Evolutionary conservation across 2,797 vertebrate genomes (phyloP).

Genomic region (Oreochromis grahami): DNA sequence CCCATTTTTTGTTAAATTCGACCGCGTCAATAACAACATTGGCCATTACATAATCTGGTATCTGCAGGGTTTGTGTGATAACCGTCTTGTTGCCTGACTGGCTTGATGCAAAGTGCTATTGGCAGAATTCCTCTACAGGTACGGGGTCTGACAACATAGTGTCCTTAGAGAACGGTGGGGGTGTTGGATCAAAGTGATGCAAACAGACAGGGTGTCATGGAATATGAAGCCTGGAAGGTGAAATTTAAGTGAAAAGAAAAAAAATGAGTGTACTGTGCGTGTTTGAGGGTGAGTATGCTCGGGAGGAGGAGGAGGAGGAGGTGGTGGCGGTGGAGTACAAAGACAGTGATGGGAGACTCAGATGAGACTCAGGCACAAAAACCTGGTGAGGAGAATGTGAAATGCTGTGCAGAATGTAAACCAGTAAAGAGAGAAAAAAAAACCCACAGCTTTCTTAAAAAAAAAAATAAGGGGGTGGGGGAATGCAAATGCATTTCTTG

Average conservation of each 20-base stretch:
- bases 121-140: constrained; percentile 68
- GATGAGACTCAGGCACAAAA: not conserved
- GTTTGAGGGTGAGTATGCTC: constrained; percentile 19
- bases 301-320: not conserved
- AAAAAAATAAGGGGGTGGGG: not conserved
- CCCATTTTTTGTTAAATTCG: constrained; percentile 14
- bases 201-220: constrained; percentile 74
- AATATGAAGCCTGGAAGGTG: constrained; percentile 67
- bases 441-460: not conserved
- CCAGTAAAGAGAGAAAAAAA: not conserved
- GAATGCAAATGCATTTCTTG: not conserved
- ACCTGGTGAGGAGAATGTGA: not conserved
- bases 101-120: constrained; percentile 53
- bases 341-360: not conserved
- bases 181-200: constrained; percentile 66
- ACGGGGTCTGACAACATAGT: constrained; percentile 46
- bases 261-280: not conserved
- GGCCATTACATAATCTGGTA: constrained; percentile 28
- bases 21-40: constrained; percentile 10
- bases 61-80: constrained; percentile 27
- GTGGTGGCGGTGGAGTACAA: constrained; percentile 1
- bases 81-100: constrained; percentile 18
- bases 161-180: constrained; percentile 52
- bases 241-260: constrained; percentile 51
- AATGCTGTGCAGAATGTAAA: not conserved